These are phyloP conservation scores for Circaetus cinerascens DNA, from an alignment of 2,113 vertebrate species.

Conservation along the genomic window DNA sequence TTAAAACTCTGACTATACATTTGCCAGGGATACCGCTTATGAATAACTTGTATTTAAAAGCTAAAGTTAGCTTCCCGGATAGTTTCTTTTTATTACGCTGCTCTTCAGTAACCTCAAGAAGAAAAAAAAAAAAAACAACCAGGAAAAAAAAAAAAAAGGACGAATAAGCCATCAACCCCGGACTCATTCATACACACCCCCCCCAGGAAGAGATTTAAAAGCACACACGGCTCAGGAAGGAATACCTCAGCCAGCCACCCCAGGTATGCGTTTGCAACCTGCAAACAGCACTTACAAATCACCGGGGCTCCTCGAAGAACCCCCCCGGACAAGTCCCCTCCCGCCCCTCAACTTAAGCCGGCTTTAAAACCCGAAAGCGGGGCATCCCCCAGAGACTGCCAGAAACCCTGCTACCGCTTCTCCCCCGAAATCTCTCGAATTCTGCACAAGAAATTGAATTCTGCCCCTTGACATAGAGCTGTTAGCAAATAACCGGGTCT, in stretches of 20 bases:
- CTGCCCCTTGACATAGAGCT: not conserved
- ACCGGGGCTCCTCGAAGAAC: not conserved
- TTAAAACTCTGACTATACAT: not conserved
- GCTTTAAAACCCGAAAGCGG: not conserved
- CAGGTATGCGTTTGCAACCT: not conserved
- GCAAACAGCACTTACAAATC: not conserved
- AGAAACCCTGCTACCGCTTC: not conserved
- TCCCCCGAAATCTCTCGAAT: not conserved
- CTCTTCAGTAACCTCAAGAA: not conserved
- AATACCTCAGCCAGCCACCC: not conserved
- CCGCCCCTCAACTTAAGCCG: not conserved
- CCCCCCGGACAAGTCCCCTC: not conserved
- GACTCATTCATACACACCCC: not conserved
- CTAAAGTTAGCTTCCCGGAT: not conserved
- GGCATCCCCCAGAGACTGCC: not conserved
- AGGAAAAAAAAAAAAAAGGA: too few relatives aligned
- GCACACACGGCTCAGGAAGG: not conserved
- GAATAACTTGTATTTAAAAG: slow-evolving; percentile 11
- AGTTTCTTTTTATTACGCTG: not conserved
- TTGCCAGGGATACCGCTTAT: not conserved
- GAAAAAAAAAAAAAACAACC: rapidly evolving
- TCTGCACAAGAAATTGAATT: not conserved
- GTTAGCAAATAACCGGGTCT: slow-evolving; percentile 52
- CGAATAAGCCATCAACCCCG: not conserved
- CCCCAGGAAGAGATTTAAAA: not conserved